Percentiles rank a stretch among this genome's conserved stretches.
These are phyloP conservation scores for Perizoma affinitatum DNA, from an alignment of 2,888 invertebrate genomes.

Conservation along the genomic window DNA sequence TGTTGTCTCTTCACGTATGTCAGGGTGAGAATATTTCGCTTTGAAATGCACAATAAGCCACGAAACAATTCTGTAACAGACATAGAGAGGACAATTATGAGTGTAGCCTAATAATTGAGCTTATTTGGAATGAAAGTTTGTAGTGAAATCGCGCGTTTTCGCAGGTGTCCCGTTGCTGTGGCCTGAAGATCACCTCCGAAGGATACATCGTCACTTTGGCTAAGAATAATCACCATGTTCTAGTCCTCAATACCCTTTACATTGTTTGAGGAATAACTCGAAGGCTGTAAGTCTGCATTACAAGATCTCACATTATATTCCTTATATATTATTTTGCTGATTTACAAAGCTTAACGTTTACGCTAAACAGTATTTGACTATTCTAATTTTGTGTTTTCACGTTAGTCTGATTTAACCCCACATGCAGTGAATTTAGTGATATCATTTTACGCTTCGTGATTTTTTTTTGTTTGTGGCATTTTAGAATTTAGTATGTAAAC, in stretches of 20 bases:
- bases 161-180: conserved; percentile 99
- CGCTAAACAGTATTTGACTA: conserved; percentile 84
- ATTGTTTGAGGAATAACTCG: conserved; percentile 89
- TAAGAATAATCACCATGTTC: conserved; percentile 99
- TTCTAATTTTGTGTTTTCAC: conserved; percentile 79
- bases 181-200: conserved; percentile 97
- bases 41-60: too few relatives aligned
- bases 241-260: conserved; percentile 97
- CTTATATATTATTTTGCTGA: conserved; percentile 83
- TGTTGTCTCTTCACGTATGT: too few relatives aligned
- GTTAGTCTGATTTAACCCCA: conserved; percentile 77
- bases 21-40: too few relatives aligned
- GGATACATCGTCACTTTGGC: conserved; percentile 98
- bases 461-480: conserved; percentile 67
- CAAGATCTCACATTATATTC: conserved; percentile 84
- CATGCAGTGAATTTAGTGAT: conserved; percentile 66
- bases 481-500: conserved; percentile 57
- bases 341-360: conserved; percentile 82
- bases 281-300: conserved; percentile 84
- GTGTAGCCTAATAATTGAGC: too few relatives aligned
- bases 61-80: too few relatives aligned
- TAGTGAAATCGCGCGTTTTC: conserved; percentile 7
- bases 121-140: too few relatives aligned
- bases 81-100: too few relatives aligned
- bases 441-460: conserved; percentile 63